Evolutionary conservation across 1,140 invertebrate genomes (phyloP), one percentile per base, ranked within the genome.

Genomic region (Monomorium pharaonis): DNA sequence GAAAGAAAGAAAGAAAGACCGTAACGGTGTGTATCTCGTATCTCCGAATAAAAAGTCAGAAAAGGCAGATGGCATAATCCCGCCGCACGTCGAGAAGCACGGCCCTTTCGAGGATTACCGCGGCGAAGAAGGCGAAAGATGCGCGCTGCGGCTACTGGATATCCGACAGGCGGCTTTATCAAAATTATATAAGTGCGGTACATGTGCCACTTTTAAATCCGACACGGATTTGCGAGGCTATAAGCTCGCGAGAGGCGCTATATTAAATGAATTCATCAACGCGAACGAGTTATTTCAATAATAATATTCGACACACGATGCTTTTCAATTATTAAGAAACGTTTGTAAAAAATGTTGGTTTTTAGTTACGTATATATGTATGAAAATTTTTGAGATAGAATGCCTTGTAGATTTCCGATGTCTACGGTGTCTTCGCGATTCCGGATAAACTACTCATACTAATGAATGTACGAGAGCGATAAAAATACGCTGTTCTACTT

Each of bases 41-140:
- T 83, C 67, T 81, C 18, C 14, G 67, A 83, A 58, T 54, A 83
- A 83, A 83, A 83, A 81, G 78, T 81, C 65, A 30, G 69, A 72
- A 5, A 56, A 74, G 77, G 77, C 77, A 80, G 78, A 72, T 74
- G 67, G 67, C 42, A 72, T 83, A 83, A 83, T 83, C 67, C 78
- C 33, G 77, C 60, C 77, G 7, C 63, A 80, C 76, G 77, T 81
- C 78, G 78, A 72, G 78, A 70, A n/a, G 49, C 65, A 49, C 18
- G 33, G 37, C n/a, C 51, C 67, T 83, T 83, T 74, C 51, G 78
- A 83, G 78, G 78, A 83, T 83, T 83, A 83, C n/a, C 51, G 37
- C 65, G 54, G 14, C 16, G 24, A 44, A 18, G 24, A 27, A 67
- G 16, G 33, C 27, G 44, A 60, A 24, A 42, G 51, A 72, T 37